These are phyloP conservation scores for Drosophila demipolita DNA, from an alignment of 2,888 invertebrate genomes.

Conservation along the genomic window DNA sequence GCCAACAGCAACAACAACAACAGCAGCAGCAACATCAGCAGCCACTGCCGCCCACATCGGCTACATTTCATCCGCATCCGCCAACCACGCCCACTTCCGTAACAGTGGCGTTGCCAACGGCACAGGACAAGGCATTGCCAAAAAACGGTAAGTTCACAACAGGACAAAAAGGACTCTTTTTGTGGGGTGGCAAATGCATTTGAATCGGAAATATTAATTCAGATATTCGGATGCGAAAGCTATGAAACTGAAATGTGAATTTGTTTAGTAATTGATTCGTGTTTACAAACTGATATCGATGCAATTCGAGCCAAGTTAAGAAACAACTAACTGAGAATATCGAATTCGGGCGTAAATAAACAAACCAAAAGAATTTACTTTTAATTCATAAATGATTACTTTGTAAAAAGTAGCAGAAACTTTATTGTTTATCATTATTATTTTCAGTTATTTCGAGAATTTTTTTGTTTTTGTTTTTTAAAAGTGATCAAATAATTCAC, in stretches of 20 bases:
- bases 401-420: neutral
- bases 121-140: conserved; percentile 85
- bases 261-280: neutral
- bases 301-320: neutral
- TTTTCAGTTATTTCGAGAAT: neutral
- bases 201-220: conserved; percentile 9
- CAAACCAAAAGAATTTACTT: neutral
- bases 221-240: neutral
- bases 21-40: conserved; percentile 78
- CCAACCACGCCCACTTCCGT: conserved; percentile 71
- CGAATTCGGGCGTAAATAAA: neutral
- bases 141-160: conserved; percentile 84
- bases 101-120: conserved; percentile 68
- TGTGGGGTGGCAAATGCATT: neutral
- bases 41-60: conserved; percentile 66
- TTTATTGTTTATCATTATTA: neutral
- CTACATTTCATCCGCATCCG: conserved; percentile 73
- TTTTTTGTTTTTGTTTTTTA: neutral
- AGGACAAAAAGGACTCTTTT: neutral
- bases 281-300: neutral
- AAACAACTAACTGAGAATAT: neutral
- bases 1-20: conserved; percentile 66
- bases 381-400: neutral
- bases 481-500: neutral
- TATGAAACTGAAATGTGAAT: conserved; percentile 1